phyloP scores from a whole-genome alignment of 2,113 vertebrate species.

The Ceyx cyanopectus region DNA sequence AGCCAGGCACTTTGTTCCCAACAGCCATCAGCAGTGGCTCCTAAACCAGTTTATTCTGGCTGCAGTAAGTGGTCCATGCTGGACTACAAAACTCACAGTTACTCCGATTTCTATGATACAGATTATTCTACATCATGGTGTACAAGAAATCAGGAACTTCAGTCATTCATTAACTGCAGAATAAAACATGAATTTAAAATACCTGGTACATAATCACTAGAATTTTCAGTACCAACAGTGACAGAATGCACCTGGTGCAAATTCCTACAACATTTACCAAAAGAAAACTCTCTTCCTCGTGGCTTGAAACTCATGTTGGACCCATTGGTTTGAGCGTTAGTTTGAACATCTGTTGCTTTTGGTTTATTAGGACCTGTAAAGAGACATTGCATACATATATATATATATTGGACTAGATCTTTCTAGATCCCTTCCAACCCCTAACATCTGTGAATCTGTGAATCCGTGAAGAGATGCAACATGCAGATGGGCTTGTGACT shows the following conservation, averaged over 20 bases:
- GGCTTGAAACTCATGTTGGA: slow-evolving; percentile 63
- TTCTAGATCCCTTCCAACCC: too few species aligned
- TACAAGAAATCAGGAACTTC: neutral
- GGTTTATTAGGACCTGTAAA: too few species aligned
- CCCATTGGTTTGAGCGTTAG: too few species aligned
- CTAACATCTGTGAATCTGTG: too few species aligned
- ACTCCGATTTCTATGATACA: neutral
- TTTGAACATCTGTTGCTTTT: too few species aligned
- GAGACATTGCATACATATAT: too few species aligned
- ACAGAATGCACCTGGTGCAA: neutral
- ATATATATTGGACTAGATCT: too few species aligned
- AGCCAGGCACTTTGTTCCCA: neutral
- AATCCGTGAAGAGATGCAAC: neutral
- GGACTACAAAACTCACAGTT: neutral
- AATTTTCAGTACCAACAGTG: neutral
- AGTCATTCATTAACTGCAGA: neutral
- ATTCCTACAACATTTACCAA: slow-evolving; percentile 72
- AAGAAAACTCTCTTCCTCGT: slow-evolving; percentile 81
- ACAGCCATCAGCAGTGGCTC: neutral
- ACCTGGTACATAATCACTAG: neutral
- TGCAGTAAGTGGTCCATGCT: neutral
- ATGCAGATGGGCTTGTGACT: too few species aligned
- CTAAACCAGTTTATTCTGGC: neutral
- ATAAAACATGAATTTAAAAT: neutral
- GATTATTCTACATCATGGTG: neutral